Evolutionary conservation across 2,797 vertebrate species (phyloP).

Genomic region (Sebastes variabilis): DNA sequence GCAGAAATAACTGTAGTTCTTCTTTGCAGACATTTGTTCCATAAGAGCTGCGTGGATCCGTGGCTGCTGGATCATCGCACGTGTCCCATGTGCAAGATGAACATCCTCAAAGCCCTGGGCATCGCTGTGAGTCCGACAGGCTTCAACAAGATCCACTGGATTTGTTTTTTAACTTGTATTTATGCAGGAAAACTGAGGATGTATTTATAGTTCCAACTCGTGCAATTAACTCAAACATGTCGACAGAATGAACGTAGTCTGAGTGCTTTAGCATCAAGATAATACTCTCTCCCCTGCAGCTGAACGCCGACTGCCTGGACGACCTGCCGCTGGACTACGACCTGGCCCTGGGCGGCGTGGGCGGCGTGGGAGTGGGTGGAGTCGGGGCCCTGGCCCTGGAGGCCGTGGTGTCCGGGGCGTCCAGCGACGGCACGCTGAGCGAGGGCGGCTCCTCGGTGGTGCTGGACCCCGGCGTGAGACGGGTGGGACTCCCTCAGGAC

Average conservation of each 20-base stretch:
- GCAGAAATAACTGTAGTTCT: background rate
- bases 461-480: conserved; percentile 86
- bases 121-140: conserved; percentile 88
- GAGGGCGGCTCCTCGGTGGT: conserved; percentile 85
- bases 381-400: conserved; percentile 72
- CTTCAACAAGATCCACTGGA: too few species aligned
- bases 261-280: too few species aligned
- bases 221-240: too few species aligned
- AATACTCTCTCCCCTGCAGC: conserved; percentile 68
- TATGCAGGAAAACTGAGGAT: too few species aligned
- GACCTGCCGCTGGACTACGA: conserved; percentile 93
- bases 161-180: background rate
- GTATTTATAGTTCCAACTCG: too few species aligned
- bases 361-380: conserved; percentile 67
- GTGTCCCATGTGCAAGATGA: conserved; percentile 99
- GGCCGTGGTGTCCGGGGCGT: conserved; percentile 70
- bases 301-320: conserved; percentile 94
- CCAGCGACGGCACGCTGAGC: conserved; percentile 88
- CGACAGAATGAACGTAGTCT: fast-evolving
- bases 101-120: conserved; percentile 97
- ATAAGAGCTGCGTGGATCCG: conserved; percentile 97
- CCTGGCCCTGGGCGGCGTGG: conserved; percentile 84
- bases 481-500: conserved; percentile 89
- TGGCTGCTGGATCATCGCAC: conserved; percentile 98
- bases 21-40: conserved; percentile 91